Base-by-base conservation (phyloP, 1,140 invertebrate species). In the Leptinotarsa lineolata region DNA sequence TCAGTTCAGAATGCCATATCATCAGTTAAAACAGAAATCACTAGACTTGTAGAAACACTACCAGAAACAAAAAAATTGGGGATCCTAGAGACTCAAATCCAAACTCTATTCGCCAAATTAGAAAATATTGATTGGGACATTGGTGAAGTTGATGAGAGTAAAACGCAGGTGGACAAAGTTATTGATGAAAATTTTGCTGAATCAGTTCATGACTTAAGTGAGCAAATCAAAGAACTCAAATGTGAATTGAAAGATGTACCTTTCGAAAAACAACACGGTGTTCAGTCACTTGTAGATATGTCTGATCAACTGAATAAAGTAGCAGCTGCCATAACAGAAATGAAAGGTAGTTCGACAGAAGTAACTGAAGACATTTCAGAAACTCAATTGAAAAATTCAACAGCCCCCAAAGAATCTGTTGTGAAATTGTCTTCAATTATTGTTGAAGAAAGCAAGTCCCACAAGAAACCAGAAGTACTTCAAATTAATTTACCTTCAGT, bases 391-490 rank as follows among this genome's bases (percentile, higher is more conserved):
- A 12, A 60, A 20, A 67, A 59, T 21, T 20, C 68, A 15, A 22
- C 21, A 71, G 22, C 16, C 13, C 46, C 73, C 3, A 68, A 68
- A 44, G 74, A 76, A 24, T 59, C 74, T 46, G 21, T 77, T 2
- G 22, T 74, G 24, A 45, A 64, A 20, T 72, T 77, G 15, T 73
- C 63, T 39, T 39, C 54, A 13, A 22, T 76, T 58, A 21, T 76
- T 16, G 70, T 78, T 24, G 60, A 76, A 12, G 30, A 69, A 13
- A 68, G 72, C 11, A 59, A 58, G 61, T 44, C 64, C 45, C 45
- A 70, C 4, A 63, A 63, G 20, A 70, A 72, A 69, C 61, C 77
- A 18, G 67, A 76, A 70, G 15, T 76, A 16, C n/a, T 21, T 21
- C 58, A 70, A 18, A 16, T 64, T 6, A n/a, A 75, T 45, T 67